These are phyloP conservation scores for Lysandra bellargus DNA, from an alignment of 2,888 invertebrate species.

Conservation along the genomic window DNA sequence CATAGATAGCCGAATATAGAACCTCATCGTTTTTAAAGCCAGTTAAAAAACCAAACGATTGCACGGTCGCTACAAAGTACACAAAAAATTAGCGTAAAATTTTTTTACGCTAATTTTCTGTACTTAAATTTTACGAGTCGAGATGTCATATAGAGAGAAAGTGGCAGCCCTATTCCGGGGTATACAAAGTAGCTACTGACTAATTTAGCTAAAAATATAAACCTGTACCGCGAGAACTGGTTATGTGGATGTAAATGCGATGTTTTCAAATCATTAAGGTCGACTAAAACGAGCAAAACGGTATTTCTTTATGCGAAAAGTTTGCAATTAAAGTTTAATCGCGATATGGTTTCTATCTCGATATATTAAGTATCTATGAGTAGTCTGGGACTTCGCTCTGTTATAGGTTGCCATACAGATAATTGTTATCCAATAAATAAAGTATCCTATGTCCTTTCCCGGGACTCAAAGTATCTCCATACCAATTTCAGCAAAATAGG, in stretches of 20 bases:
- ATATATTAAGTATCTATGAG: too few relatives aligned
- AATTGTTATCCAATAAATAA: too few relatives aligned
- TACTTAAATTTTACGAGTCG: neutral
- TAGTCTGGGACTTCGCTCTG: too few relatives aligned
- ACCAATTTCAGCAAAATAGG: too few relatives aligned
- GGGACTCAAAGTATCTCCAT: too few relatives aligned
- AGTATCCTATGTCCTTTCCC: too few relatives aligned
- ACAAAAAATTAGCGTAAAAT: too few relatives aligned
- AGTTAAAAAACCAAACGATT: neutral
- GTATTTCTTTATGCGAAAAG: constrained; percentile 1
- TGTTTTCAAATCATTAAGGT: constrained; percentile 15
- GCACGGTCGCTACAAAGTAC: neutral
- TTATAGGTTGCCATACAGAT: too few relatives aligned
- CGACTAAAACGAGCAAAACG: constrained; percentile 5
- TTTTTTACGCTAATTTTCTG: neutral
- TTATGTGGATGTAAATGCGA: constrained; percentile 3
- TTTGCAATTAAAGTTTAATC: constrained; percentile 1
- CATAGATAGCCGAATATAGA: too few relatives aligned
- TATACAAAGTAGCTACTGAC: constrained; percentile 19
- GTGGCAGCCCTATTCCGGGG: constrained; percentile 4
- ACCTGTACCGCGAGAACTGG: constrained; percentile 7
- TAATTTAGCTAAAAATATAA: constrained; percentile 17
- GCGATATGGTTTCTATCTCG: too few relatives aligned
- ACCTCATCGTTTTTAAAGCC: too few relatives aligned
- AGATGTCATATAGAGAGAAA: neutral